Evolutionary conservation across 2,113 vertebrate species (phyloP).

Genomic region (Balaeniceps rex): DNA sequence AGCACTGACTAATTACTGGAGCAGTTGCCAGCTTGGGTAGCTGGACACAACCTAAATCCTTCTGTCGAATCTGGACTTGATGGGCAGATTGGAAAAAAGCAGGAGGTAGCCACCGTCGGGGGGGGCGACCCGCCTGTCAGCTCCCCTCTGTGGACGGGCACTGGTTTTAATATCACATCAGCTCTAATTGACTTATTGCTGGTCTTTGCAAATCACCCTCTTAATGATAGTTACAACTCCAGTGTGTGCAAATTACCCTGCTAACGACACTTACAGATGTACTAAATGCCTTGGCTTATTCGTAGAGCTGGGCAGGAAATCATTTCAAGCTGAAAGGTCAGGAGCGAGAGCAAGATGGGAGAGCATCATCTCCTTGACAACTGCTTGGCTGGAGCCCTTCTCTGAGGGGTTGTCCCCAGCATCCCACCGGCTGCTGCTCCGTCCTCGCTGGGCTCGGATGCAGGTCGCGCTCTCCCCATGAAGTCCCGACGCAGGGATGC

Average conservation of each 20-base stretch:
- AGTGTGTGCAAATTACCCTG: not conserved
- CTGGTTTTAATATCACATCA: not conserved
- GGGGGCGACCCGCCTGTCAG: not conserved
- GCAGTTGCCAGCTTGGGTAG: not conserved
- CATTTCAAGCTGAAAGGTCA: not conserved
- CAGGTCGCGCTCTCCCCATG: rapidly evolving
- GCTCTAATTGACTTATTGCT: not conserved
- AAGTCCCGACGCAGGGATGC: not conserved
- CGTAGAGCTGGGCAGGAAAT: not conserved
- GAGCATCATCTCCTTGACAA: not conserved
- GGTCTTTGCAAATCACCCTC: not conserved
- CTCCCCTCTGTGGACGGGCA: not conserved
- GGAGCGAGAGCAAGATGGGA: not conserved
- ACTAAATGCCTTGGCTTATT: not conserved
- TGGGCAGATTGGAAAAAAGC: not conserved
- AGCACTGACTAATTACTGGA: not conserved
- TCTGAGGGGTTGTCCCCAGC: not conserved
- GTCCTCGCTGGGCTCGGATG: not conserved
- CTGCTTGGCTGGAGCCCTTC: not conserved
- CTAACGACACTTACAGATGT: not conserved
- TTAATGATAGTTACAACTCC: not conserved
- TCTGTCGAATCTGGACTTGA: not conserved
- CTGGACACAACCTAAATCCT: not conserved
- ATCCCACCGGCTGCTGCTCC: not conserved
- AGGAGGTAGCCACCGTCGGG: not conserved